A percentile compares a stretch with the other conserved stretches of the same genome.
Conservation (phyloP, 2,113 vertebrate species). For the Notothenia coriiceps region DNA sequence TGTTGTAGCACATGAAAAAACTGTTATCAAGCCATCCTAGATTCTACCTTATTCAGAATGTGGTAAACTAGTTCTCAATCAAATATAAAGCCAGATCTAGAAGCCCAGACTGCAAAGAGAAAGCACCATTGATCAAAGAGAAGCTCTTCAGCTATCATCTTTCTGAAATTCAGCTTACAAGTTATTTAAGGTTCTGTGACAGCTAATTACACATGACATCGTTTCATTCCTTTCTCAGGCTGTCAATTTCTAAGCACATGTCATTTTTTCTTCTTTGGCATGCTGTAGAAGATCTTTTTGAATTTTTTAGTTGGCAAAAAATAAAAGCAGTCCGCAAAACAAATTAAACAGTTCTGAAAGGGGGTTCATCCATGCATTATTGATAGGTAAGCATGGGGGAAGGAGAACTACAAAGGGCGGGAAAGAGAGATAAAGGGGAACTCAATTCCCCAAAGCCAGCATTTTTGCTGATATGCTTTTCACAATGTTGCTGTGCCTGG, state of each 20-base stretch:
- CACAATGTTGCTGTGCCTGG: neutral
- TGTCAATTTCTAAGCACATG: neutral
- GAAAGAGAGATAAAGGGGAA: slow-evolving; percentile 23
- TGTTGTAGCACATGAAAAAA: no score
- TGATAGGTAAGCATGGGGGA: slow-evolving; percentile 33
- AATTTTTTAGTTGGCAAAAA: slow-evolving; percentile 25
- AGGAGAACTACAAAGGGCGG: slow-evolving; percentile 1
- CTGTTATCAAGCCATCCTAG: no score
- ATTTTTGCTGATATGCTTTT: slow-evolving; percentile 32
- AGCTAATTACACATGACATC: neutral
- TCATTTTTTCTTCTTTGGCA: slow-evolving; percentile 25
- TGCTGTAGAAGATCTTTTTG: neutral
- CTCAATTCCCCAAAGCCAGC: slow-evolving; percentile 14
- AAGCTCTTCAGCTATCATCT: neutral
- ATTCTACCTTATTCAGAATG: neutral
- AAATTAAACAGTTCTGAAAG: slow-evolving; percentile 37
- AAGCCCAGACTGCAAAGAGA: neutral
- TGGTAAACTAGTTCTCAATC: neutral
- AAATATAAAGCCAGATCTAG: neutral
- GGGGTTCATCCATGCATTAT: slow-evolving; percentile 52
- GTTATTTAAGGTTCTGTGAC: neutral
- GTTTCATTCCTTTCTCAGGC: neutral
- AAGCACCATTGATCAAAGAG: neutral
- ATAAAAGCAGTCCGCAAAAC: slow-evolving; percentile 23
- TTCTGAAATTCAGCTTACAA: neutral